These are phyloP conservation scores for Chaetura pelagica DNA, from an alignment of 2,113 vertebrate species.

Conservation along the genomic window DNA sequence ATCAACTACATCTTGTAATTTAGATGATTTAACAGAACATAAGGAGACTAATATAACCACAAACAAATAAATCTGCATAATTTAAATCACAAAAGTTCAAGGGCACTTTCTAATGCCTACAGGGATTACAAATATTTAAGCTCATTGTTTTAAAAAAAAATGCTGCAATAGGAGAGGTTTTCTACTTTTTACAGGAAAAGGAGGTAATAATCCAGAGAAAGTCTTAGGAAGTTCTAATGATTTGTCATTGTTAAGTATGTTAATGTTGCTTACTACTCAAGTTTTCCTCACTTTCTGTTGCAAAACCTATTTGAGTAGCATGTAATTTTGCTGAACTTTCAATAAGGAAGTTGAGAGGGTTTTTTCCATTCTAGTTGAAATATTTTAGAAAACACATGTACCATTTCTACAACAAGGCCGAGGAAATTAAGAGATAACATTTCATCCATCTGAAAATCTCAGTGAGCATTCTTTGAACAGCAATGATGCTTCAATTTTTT, in stretches of 20 bases:
- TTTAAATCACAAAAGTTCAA: neutral
- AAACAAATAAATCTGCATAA: neutral
- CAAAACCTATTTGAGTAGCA: neutral
- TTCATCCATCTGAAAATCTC: neutral
- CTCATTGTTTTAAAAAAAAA: neutral
- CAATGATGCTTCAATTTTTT: neutral
- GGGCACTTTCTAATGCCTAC: neutral
- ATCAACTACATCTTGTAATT: constrained; percentile 12
- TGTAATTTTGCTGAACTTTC: neutral
- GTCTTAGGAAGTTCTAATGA: neutral
- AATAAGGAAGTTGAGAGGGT: neutral
- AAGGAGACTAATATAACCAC: neutral
- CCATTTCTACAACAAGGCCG: neutral
- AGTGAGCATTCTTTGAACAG: neutral
- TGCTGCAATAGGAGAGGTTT: neutral
- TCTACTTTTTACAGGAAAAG: neutral
- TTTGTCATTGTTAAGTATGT: neutral
- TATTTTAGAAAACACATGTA: neutral
- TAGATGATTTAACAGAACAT: neutral
- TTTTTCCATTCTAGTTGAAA: neutral
- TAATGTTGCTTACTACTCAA: neutral
- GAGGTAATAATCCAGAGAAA: neutral
- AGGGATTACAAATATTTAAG: neutral
- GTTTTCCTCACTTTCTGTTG: neutral
- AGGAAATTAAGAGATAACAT: neutral